phyloP scores from a whole-genome alignment of 1,140 invertebrate species.

The Conus betulinus region DNA sequence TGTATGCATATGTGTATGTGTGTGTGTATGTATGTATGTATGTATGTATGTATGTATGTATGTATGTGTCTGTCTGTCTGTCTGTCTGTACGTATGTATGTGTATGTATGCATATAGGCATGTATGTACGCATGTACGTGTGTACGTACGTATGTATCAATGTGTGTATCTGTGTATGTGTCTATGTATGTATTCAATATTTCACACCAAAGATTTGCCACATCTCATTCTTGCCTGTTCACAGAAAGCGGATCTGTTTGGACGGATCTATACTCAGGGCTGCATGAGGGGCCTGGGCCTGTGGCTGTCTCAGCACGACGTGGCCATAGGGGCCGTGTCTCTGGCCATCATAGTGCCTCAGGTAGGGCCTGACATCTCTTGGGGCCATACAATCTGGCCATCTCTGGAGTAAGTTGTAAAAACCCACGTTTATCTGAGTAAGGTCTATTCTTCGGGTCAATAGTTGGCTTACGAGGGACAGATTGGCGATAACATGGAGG shows the following conservation, averaged over 20 bases:
- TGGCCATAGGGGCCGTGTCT: constrained; percentile 51
- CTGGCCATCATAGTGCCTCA: constrained; percentile 60
- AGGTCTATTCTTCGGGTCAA: no score
- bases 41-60: neutral
- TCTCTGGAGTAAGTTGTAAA: no score
- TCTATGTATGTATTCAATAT: neutral
- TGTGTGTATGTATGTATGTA: neutral
- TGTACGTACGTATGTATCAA: no score
- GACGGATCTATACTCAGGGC: constrained; percentile 55
- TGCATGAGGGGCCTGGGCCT: constrained; percentile 58
- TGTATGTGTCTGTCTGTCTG: neutral
- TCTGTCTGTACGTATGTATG: neutral
- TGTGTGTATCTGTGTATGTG: no score
- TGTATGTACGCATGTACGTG: no score
- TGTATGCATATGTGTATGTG: constrained; percentile 2
- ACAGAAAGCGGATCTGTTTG: constrained; percentile 18
- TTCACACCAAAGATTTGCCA: neutral
- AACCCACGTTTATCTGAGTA: no score
- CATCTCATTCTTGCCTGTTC: no score
- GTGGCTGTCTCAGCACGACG: constrained; percentile 54
- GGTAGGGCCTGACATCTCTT: constrained; percentile 37
- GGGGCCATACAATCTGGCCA: no score
- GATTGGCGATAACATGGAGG: no score
- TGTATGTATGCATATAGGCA: neutral
- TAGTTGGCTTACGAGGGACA: no score